Conservation (phyloP, 2,888 invertebrate species). For the Hyles lineata region DNA sequence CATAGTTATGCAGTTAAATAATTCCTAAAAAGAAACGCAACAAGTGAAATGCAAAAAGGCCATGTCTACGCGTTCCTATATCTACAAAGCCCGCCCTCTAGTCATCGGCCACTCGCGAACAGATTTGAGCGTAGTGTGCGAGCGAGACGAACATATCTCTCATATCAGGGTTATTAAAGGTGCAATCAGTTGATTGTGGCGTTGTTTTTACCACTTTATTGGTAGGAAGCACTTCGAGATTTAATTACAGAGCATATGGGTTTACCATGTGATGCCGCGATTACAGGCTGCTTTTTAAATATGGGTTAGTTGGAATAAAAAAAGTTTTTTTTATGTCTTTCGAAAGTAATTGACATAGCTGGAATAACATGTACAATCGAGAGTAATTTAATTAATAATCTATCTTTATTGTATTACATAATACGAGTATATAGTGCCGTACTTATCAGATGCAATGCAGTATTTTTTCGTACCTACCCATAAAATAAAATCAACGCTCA, state of each 20-base stretch:
- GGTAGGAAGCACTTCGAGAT: conserved; percentile 59
- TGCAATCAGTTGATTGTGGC: conserved; percentile 79
- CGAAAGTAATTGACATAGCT: no score
- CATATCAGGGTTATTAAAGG: conserved; percentile 70
- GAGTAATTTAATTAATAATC: no score
- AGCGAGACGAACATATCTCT: conserved; percentile 51
- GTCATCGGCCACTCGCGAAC: conserved; percentile 68
- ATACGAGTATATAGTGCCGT: no score
- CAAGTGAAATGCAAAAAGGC: not conserved
- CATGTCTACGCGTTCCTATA: conserved; percentile 46
- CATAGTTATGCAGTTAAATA: no score
- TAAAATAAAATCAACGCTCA: no score
- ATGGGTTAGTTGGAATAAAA: not conserved
- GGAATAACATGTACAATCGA: no score
- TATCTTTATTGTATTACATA: no score
- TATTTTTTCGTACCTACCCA: no score
- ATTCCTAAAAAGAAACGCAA: not conserved
- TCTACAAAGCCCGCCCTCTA: conserved; percentile 71
- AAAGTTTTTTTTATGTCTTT: no score
- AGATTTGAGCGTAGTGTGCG: conserved; percentile 64
- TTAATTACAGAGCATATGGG: conserved; percentile 21
- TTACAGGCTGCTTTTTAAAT: not conserved
- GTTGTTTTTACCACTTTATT: conserved; percentile 72
- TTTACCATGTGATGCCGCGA: not conserved
- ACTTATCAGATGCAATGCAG: no score